Percentiles rank a stretch among this genome's conserved stretches.
Conservation (phyloP, 2,888 invertebrate species). For the Ommatoiulus sabulosus region DNA sequence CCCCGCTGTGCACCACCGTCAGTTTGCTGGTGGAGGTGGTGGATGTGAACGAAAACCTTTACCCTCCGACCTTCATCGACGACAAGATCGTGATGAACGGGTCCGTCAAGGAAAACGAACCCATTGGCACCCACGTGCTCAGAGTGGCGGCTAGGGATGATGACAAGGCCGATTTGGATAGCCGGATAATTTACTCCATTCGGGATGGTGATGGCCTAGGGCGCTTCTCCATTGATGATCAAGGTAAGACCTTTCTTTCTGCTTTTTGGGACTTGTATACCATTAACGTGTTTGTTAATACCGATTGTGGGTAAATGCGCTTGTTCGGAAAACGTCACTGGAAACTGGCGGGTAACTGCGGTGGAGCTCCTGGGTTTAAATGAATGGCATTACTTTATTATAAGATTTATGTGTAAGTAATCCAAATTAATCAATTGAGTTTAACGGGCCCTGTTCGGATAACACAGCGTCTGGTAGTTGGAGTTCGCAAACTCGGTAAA, state of each 20-base stretch:
- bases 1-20: conserved; percentile 82
- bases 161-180: conserved; percentile 80
- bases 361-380: too few species aligned
- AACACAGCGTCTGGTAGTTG: too few species aligned
- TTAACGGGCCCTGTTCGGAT: too few species aligned
- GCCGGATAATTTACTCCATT: conserved; percentile 86
- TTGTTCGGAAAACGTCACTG: too few species aligned
- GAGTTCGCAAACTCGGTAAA: too few species aligned
- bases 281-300: background rate
- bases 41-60: conserved; percentile 94
- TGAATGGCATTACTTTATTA: too few species aligned
- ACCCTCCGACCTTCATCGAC: conserved; percentile 79
- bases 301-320: background rate
- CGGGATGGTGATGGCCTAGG: conserved; percentile 91
- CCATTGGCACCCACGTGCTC: conserved; percentile 81
- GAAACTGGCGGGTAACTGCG: too few species aligned
- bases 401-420: too few species aligned
- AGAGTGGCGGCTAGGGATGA: conserved; percentile 82
- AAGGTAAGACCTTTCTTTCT: conserved; percentile 75
- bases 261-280: background rate
- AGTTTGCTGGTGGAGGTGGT: conserved; percentile 82
- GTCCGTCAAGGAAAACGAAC: conserved; percentile 83
- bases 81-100: conserved; percentile 82
- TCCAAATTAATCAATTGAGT: too few species aligned
- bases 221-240: conserved; percentile 88